Base-by-base conservation (phyloP, 2,888 invertebrate species). In the Mactromeris polynyma region DNA sequence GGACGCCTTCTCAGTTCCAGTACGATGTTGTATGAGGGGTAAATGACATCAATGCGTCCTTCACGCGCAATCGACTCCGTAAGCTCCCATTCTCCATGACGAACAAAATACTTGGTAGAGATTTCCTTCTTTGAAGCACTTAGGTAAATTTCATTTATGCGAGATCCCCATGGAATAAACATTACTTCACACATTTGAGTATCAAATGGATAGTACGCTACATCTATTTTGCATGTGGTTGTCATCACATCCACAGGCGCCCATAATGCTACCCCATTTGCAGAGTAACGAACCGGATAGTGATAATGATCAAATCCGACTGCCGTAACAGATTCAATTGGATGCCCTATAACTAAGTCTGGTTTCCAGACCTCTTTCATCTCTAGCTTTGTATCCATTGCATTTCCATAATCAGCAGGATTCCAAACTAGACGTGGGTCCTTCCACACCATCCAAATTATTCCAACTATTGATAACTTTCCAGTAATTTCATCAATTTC, bases 11-110 rank as follows among this genome's bases (percentile, higher is more conserved):
- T 81, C 46, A 93, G 40, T 7, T 86, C 79, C 4, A 93, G 42
- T 17, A 69, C 38, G 46, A 90, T 83, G 26, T 31, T 40, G 42
- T 81, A 86, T 14, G 42, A 38, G 19, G 81, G 81, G 54, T 51
- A 77, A 0, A 19, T 54, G 0, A 26, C 54, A 14, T 58, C 42
- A 7, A 58, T 80, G 0, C 89, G 54, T 2, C 82, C 54, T 0
- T 92, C 84, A 0, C 26, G 19, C 7, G 86, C 36, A 19, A 42
- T 38, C 14, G 81, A 42, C 33, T 81, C 36, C 11, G 51, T 64
- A 1, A 93, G 33, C 2, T 85, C 89, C 93, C 93, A 93, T 64
- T 92, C 93, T 4, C 92, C 93, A 82, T 93, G 90, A 33, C 87
- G 89, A 38, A 90, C 84, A 79, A 87, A 92, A 36, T 88, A 90